Percentiles rank a stretch among this genome's conserved stretches.
Conservation (phyloP, 2,113 vertebrate genomes). For the Struthio camelus region DNA sequence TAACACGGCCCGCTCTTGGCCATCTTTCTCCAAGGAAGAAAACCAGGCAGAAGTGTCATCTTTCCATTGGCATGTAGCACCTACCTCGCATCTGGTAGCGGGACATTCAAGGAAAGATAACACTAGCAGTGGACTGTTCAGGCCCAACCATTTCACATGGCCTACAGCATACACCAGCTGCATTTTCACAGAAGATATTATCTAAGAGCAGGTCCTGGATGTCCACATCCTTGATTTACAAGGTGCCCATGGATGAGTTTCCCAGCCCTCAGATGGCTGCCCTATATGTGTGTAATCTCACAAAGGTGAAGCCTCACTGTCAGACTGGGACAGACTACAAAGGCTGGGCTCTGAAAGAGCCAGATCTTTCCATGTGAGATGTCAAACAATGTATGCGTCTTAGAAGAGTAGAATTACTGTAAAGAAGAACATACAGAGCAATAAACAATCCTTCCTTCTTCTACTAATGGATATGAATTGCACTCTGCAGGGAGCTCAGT, state of each 20-base stretch:
- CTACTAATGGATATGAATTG: neutral
- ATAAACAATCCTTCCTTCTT: neutral
- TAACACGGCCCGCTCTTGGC: neutral
- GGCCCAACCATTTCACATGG: neutral
- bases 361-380: neutral
- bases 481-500: neutral
- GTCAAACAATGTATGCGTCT: neutral
- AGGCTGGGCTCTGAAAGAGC: neutral
- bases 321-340: neutral
- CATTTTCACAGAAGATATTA: constrained; percentile 25
- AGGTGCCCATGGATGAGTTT: constrained; percentile 33
- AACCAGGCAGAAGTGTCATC: neutral
- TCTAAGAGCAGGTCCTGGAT: constrained; percentile 12
- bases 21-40: neutral
- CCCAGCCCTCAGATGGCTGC: neutral
- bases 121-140: neutral
- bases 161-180: neutral
- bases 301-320: constrained; percentile 9
- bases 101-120: neutral
- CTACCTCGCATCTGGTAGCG: neutral
- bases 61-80: neutral
- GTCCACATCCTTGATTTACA: constrained; percentile 4
- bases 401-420: neutral
- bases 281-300: constrained; percentile 25
- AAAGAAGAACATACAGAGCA: neutral